Evolutionary conservation across 1,140 invertebrate genomes (phyloP).

Genomic region (Carposina sasakii): DNA sequence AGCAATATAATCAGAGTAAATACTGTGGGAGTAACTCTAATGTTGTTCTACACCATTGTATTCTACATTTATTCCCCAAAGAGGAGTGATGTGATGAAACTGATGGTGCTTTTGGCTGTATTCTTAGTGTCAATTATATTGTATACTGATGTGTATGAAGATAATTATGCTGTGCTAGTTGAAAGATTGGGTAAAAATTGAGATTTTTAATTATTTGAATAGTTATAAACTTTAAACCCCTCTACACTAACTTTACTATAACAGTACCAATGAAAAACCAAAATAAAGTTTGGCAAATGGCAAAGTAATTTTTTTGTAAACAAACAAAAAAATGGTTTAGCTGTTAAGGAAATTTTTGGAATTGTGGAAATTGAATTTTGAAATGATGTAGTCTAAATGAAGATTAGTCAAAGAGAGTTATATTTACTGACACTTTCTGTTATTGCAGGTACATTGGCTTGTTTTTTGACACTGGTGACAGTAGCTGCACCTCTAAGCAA

Average conservation of each 20-base stretch:
- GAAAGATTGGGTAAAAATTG: too few relatives aligned
- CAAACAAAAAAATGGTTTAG: too few relatives aligned
- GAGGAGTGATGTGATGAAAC: slow-evolving; percentile 70
- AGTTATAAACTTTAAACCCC: too few relatives aligned
- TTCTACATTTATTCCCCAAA: slow-evolving; percentile 77
- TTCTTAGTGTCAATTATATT: slow-evolving; percentile 57
- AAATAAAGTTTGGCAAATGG: too few relatives aligned
- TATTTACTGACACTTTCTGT: background rate
- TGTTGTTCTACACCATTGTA: slow-evolving; percentile 76
- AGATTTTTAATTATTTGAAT: too few relatives aligned
- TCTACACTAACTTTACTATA: too few relatives aligned
- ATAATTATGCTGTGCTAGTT: slow-evolving; percentile 39
- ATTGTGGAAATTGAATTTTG: too few relatives aligned
- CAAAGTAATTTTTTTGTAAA: too few relatives aligned
- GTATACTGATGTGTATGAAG: slow-evolving; percentile 61
- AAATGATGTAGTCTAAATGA: background rate
- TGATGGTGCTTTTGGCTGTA: slow-evolving; percentile 51
- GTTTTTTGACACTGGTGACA: slow-evolving; percentile 81
- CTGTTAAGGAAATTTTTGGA: too few relatives aligned
- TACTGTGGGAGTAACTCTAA: slow-evolving; percentile 77
- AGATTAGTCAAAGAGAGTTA: background rate
- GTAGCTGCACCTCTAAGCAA: slow-evolving; percentile 85
- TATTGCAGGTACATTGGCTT: slow-evolving; percentile 78
- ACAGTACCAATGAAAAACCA: too few relatives aligned
- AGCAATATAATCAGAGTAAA: slow-evolving; percentile 80